These are phyloP conservation scores for Hecatera dysodea DNA, from an alignment of 2,888 invertebrate genomes.

Conservation along the genomic window DNA sequence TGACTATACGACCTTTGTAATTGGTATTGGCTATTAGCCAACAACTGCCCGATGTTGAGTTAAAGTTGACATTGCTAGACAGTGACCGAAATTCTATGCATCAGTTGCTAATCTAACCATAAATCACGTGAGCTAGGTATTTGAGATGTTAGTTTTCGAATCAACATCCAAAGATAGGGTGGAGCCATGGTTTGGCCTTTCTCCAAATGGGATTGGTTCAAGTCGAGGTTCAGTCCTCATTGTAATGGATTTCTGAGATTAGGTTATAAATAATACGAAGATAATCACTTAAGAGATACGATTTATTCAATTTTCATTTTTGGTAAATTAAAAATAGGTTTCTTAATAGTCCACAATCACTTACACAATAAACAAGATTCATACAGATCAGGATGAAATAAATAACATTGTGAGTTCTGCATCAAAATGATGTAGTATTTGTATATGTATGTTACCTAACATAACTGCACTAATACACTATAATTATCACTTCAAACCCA, in stretches of 20 bases:
- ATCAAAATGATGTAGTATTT: slow-evolving; percentile 83
- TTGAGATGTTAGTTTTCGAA: neutral
- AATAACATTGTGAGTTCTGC: slow-evolving; percentile 88
- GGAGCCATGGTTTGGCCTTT: no score
- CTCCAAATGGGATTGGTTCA: neutral
- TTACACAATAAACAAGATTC: slow-evolving; percentile 88
- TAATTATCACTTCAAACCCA: slow-evolving; percentile 90
- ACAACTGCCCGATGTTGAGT: neutral
- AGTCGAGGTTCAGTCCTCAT: neutral
- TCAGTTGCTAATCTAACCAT: no score
- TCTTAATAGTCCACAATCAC: slow-evolving; percentile 89
- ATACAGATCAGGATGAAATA: slow-evolving; percentile 90
- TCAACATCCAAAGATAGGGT: no score
- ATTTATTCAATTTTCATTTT: slow-evolving; percentile 89
- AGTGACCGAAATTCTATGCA: neutral
- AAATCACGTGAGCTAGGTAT: no score
- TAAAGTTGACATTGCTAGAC: neutral
- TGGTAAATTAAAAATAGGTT: slow-evolving; percentile 90
- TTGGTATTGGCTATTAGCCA: neutral
- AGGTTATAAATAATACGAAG: slow-evolving; percentile 52
- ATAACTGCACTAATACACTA: slow-evolving; percentile 87
- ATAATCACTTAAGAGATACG: slow-evolving; percentile 82
- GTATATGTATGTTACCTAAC: slow-evolving; percentile 84
- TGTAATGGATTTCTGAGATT: neutral
- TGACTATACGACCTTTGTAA: neutral